These are phyloP conservation scores for Piaya cayana DNA, from an alignment of 2,113 vertebrate species.

Conservation along the genomic window DNA sequence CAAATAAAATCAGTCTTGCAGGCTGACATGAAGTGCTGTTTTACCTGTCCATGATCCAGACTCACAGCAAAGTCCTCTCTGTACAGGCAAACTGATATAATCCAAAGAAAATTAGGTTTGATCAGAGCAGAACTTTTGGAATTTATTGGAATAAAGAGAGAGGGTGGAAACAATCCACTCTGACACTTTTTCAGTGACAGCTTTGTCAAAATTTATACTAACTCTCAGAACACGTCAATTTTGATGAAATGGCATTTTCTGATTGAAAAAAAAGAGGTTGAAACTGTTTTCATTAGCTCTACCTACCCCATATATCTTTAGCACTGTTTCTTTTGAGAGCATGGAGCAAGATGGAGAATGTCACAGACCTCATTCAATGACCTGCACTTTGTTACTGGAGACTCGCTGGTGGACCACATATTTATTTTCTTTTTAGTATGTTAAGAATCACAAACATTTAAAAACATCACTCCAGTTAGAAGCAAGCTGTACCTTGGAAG, in stretches of 20 bases:
- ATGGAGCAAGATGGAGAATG: neutral
- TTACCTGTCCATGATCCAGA: neutral
- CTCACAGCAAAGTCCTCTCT: neutral
- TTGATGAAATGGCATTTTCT: neutral
- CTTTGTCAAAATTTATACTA: neutral
- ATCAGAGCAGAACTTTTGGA: neutral
- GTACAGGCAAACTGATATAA: neutral
- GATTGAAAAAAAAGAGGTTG: neutral
- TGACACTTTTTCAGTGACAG: neutral
- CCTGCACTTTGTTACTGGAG: neutral
- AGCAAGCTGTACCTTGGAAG: neutral
- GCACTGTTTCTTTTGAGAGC: neutral
- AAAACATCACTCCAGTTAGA: neutral
- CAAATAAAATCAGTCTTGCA: rapidly evolving
- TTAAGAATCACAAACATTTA: neutral
- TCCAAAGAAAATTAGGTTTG: neutral
- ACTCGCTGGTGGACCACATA: neutral
- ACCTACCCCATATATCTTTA: neutral
- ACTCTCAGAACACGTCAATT: neutral
- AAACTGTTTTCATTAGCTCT: neutral
- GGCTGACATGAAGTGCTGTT: neutral
- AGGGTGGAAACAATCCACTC: neutral
- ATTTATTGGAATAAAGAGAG: rapidly evolving
- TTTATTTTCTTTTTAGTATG: neutral
- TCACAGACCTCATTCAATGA: neutral